Evolutionary conservation across 2,888 invertebrate genomes (phyloP).

Genomic region (Ormyrus labotus): DNA sequence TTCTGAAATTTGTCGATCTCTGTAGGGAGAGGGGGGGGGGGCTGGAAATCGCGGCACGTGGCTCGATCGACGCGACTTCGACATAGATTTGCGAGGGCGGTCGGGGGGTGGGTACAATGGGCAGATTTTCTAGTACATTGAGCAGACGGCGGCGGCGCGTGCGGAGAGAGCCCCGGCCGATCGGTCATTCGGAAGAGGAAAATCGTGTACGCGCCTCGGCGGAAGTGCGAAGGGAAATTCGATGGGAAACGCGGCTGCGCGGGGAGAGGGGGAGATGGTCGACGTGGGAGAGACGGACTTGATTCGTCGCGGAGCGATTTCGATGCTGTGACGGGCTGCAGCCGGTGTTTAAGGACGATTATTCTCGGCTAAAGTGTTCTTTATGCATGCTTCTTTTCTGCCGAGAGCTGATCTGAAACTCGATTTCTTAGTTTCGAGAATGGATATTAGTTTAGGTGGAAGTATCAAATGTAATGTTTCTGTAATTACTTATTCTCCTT

Average conservation of each 20-base stretch:
- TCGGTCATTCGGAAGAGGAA: slow-evolving; percentile 56
- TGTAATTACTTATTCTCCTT: neutral
- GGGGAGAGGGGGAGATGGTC: neutral
- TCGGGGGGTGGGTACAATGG: slow-evolving; percentile 66
- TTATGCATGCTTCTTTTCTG: neutral
- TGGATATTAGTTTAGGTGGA: neutral
- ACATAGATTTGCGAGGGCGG: slow-evolving; percentile 20
- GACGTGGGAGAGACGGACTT: neutral
- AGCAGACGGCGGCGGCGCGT: slow-evolving; percentile 60
- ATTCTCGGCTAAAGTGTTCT: neutral
- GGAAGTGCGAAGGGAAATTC: slow-evolving; percentile 35
- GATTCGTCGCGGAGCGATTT: slow-evolving; percentile 14
- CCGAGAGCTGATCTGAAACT: too few species aligned
- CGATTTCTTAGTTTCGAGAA: too few species aligned
- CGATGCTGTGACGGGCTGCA: neutral
- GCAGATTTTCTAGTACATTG: slow-evolving; percentile 75
- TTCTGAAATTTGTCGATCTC: too few species aligned
- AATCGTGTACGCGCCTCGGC: slow-evolving; percentile 42
- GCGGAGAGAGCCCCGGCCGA: slow-evolving; percentile 26
- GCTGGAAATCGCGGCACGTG: neutral
- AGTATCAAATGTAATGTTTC: neutral
- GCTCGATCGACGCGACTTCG: slow-evolving; percentile 6
- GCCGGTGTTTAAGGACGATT: neutral
- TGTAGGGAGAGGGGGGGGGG: neutral
- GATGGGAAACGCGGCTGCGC: neutral